Conservation (phyloP, 2,113 vertebrate species). For the Ctenomys sociabilis region DNA sequence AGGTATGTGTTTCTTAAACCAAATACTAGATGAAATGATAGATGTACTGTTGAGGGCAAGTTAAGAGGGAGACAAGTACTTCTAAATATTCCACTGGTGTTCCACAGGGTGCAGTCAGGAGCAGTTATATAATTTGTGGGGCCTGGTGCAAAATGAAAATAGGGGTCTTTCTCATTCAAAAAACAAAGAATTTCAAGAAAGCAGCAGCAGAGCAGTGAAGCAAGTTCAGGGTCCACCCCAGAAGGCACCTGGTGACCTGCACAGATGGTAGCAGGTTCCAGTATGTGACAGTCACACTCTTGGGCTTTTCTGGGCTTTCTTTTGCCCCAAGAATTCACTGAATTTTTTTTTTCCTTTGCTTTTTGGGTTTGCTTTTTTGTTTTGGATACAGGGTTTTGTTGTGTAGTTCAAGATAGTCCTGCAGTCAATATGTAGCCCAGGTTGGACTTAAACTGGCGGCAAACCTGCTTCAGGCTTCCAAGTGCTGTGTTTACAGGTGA, state of each 20-base stretch:
- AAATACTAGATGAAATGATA: background rate
- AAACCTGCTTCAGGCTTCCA: background rate
- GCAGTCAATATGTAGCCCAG: background rate
- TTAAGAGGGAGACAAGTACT: background rate
- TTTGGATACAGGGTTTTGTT: background rate
- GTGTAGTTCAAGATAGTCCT: background rate
- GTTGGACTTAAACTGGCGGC: background rate
- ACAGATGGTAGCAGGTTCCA: background rate
- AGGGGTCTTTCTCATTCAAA: background rate
- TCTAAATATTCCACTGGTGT: background rate
- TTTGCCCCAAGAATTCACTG: background rate
- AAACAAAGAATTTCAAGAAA: slow-evolving; percentile 25
- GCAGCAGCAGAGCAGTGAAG: background rate
- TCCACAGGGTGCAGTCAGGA: background rate
- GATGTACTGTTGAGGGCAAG: background rate
- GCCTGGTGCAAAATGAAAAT: background rate
- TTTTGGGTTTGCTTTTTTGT: background rate
- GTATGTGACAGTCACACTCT: background rate
- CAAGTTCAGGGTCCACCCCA: background rate
- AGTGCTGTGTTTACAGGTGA: background rate
- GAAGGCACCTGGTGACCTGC: background rate
- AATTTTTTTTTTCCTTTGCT: background rate
- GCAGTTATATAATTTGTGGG: background rate
- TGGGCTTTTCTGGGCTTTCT: background rate
- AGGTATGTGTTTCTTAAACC: background rate